Conservation (phyloP, 2,888 invertebrate species). For the Iphiclides podalirius region DNA sequence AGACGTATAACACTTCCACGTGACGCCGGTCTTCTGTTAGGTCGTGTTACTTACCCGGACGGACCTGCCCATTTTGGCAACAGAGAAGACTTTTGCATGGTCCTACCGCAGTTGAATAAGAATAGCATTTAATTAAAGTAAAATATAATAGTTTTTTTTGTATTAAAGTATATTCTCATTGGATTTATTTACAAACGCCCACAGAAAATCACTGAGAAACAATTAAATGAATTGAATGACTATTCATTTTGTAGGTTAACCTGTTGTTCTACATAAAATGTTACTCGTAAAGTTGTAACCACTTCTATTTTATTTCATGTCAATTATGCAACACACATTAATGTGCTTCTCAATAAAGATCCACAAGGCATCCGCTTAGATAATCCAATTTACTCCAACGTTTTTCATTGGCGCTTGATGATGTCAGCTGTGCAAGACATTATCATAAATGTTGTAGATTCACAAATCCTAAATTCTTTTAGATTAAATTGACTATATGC, state of each 20-base stretch:
- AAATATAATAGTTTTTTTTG: no score
- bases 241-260: slow-evolving; percentile 15
- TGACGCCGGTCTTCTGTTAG: no score
- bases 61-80: no score
- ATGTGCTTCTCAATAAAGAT: not conserved
- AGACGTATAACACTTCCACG: no score
- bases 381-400: not conserved
- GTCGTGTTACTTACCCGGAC: no score
- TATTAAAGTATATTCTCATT: not conserved
- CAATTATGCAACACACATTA: not conserved
- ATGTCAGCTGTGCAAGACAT: not conserved
- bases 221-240: slow-evolving; percentile 10
- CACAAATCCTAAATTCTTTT: no score
- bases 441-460: no score
- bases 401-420: not conserved
- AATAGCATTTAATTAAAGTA: no score
- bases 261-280: slow-evolving; percentile 11
- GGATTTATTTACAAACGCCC: not conserved
- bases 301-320: not conserved
- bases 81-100: no score
- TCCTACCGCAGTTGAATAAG: no score
- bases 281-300: not conserved
- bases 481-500: no score
- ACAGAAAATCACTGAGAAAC: slow-evolving; percentile 8
- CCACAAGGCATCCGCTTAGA: not conserved